Conservation (phyloP, 2,797 vertebrate species). For the Hoplostethus atlanticus region DNA sequence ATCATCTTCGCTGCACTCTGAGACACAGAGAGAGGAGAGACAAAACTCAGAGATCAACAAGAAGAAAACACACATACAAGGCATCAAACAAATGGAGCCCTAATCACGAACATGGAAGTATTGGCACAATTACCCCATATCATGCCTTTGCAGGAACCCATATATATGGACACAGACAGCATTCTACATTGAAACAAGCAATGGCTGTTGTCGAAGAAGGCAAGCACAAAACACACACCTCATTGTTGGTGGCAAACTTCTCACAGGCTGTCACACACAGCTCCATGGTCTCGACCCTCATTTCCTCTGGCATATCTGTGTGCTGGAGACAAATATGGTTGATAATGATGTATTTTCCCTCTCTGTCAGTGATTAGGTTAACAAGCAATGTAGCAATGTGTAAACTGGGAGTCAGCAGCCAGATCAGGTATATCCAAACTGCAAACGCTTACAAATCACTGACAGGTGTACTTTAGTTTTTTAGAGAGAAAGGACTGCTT, state of each 20-base stretch:
- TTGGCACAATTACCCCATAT: neutral
- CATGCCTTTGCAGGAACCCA: neutral
- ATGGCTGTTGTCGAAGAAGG: neutral
- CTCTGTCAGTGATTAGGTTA: no score
- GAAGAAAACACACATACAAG: neutral
- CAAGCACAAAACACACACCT: constrained; percentile 80
- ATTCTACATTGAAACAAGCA: neutral
- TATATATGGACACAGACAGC: neutral
- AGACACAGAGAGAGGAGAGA: neutral
- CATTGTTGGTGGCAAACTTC: constrained; percentile 96
- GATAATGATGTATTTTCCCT: neutral
- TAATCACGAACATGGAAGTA: no score
- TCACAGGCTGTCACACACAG: constrained; percentile 95
- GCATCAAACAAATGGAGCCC: no score
- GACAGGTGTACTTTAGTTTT: no score
- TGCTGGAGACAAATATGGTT: constrained; percentile 83
- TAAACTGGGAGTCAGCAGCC: no score
- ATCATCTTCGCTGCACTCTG: constrained; percentile 96
- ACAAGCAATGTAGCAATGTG: no score
- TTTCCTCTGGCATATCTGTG: constrained; percentile 98
- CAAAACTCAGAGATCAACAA: neutral
- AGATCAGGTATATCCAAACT: no score
- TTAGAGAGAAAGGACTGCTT: neutral
- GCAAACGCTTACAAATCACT: no score
- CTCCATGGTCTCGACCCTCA: constrained; percentile 96